Evolutionary conservation across 2,113 vertebrate species (phyloP).

Genomic region (Ammodramus savannarum): DNA sequence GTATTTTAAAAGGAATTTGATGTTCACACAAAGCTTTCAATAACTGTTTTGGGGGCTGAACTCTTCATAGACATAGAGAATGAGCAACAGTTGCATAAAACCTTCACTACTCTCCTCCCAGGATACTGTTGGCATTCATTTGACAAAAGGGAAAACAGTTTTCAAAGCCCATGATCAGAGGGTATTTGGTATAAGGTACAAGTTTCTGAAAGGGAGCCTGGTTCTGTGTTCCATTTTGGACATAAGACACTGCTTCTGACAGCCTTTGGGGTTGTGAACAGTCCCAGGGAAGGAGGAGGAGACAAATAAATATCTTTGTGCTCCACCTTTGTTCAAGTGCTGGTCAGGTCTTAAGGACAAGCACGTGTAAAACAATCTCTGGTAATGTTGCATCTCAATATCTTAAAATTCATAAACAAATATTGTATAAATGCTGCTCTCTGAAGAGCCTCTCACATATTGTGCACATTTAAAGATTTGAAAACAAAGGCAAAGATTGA

Average conservation of each 20-base stretch:
- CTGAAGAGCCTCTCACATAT: neutral
- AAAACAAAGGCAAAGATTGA: neutral
- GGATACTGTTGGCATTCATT: neutral
- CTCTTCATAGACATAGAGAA: neutral
- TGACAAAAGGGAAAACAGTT: neutral
- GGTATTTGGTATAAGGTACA: neutral
- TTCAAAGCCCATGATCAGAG: neutral
- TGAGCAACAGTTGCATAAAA: neutral
- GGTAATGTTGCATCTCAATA: neutral
- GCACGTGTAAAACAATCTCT: neutral
- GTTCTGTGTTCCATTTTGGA: neutral
- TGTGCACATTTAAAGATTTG: neutral
- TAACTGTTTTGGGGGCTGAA: neutral
- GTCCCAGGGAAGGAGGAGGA: neutral
- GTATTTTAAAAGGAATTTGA: neutral
- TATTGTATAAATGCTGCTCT: neutral
- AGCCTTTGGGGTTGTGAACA: accelerated
- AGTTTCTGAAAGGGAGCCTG: neutral
- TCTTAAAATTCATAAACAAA: neutral
- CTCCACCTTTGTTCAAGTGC: neutral
- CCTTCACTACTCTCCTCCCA: neutral
- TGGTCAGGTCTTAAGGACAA: neutral
- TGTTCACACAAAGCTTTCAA: neutral
- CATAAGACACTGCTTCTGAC: accelerated
- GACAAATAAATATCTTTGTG: neutral